Conservation (phyloP, 2,888 invertebrate species). For the Pollenia angustigena region DNA sequence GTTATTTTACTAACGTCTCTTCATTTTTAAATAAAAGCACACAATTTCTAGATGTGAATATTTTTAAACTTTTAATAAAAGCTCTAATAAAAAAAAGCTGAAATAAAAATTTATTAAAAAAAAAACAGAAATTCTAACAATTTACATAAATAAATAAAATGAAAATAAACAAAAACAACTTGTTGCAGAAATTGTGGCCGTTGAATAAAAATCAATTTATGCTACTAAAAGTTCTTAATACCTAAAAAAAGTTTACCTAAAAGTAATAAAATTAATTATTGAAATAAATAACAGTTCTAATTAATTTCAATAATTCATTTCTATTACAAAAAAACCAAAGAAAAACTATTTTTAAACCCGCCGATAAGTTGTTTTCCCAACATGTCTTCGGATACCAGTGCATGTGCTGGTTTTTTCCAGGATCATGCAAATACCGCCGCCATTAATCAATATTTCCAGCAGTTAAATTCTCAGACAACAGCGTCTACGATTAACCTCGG, state of each 20-base stretch:
- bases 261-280: not conserved
- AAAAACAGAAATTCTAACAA: not conserved
- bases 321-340: not conserved
- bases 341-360: not conserved
- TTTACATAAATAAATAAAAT: conserved; percentile 49
- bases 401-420: conserved; percentile 82
- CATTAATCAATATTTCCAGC: conserved; percentile 82
- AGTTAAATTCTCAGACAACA: conserved; percentile 80
- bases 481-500: conserved; percentile 75
- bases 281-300: not conserved
- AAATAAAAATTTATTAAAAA: not conserved
- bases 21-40: conserved; percentile 59
- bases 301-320: not conserved
- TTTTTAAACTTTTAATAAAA: not conserved
- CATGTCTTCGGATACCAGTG: conserved; percentile 67
- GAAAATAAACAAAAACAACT: conserved; percentile 64
- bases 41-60: conserved; percentile 52
- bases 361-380: not conserved
- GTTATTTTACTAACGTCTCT: not conserved
- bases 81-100: not conserved
- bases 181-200: conserved; percentile 69
- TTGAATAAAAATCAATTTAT: conserved; percentile 69
- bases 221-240: conserved; percentile 67
- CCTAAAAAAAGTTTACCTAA: conserved; percentile 48
- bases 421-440: conserved; percentile 79